These are phyloP conservation scores for Danaus chrysippus DNA, from an alignment of 2,888 invertebrate species.

Conservation along the genomic window DNA sequence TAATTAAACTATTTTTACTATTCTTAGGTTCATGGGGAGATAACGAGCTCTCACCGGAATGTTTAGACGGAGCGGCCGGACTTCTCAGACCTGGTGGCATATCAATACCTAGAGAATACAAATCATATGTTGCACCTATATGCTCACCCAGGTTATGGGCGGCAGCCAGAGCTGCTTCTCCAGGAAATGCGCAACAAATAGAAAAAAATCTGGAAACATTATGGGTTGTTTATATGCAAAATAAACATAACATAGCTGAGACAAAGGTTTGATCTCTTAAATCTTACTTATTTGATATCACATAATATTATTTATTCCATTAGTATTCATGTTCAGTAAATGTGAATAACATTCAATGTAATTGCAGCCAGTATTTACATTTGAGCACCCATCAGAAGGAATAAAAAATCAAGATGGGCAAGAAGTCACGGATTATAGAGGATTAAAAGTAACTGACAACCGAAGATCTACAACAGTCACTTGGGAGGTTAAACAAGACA, in stretches of 20 bases:
- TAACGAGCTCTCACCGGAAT: constrained; percentile 99
- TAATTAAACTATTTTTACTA: too few relatives aligned
- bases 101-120: constrained; percentile 92
- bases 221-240: constrained; percentile 95
- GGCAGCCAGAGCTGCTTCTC: constrained; percentile 78
- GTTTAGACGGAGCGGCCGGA: constrained; percentile 95
- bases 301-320: neutral
- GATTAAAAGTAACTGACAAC: constrained; percentile 86
- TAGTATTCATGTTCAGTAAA: constrained; percentile 2
- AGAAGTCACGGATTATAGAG: constrained; percentile 82
- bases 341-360: neutral
- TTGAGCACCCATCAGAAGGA: constrained; percentile 92
- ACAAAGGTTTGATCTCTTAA: constrained; percentile 62
- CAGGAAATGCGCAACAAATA: constrained; percentile 43
- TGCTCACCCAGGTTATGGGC: constrained; percentile 93
- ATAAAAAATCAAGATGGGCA: constrained; percentile 82
- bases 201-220: constrained; percentile 85
- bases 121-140: constrained; percentile 95
- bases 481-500: constrained; percentile 86
- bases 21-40: constrained; percentile 93
- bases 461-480: constrained; percentile 83
- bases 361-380: constrained; percentile 86
- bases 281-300: neutral
- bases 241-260: constrained; percentile 87
- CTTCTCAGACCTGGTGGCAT: constrained; percentile 92